These are phyloP conservation scores for Bryconaethiops microstoma DNA, from an alignment of 2,797 vertebrate genomes.

Conservation along the genomic window DNA sequence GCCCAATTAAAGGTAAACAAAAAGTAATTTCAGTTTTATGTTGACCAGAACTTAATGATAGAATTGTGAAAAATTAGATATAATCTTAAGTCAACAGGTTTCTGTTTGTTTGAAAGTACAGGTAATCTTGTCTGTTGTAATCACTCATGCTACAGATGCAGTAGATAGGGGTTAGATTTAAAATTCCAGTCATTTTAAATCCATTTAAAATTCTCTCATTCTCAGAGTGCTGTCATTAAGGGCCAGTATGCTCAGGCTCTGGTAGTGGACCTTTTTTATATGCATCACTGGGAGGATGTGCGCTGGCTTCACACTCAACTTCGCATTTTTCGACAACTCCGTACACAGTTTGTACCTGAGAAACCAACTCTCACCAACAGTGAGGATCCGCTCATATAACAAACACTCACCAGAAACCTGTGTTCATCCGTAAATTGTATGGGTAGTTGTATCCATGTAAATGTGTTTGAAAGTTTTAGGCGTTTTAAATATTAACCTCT, in stretches of 20 bases:
- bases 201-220: background rate
- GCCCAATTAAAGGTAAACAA: conserved; percentile 60
- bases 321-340: conserved; percentile 62
- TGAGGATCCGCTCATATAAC: conserved; percentile 45
- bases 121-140: background rate
- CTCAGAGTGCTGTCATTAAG: conserved; percentile 63
- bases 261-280: conserved; percentile 64
- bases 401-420: background rate
- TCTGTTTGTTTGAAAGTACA: background rate
- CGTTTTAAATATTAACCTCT: background rate
- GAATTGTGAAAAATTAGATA: background rate
- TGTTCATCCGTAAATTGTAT: background rate
- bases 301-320: conserved; percentile 68
- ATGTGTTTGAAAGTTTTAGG: background rate
- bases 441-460: background rate
- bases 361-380: conserved; percentile 57
- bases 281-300: conserved; percentile 69
- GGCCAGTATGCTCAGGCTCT: conserved; percentile 63
- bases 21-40: background rate
- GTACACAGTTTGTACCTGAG: conserved; percentile 58
- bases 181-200: background rate
- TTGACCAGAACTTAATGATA: background rate
- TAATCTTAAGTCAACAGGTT: background rate
- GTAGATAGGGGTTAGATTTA: background rate
- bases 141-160: background rate